Evolutionary conservation across 2,888 invertebrate genomes (phyloP).

Genomic region (Shargacucullia verbasci): DNA sequence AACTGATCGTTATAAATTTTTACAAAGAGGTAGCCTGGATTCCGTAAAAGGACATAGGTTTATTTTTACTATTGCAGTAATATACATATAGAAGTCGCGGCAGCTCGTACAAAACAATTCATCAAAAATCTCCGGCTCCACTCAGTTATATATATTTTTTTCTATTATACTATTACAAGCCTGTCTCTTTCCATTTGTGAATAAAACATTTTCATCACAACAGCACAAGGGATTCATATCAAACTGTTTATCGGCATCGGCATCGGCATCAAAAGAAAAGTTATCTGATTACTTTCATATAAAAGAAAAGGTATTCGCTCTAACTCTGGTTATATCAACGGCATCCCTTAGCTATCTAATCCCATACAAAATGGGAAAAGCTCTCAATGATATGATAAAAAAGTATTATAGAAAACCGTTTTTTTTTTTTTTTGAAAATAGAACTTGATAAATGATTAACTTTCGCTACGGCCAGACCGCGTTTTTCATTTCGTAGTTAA

Average conservation of each 20-base stretch:
- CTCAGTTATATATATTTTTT: conserved; percentile 1
- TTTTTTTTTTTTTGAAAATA: too few relatives aligned
- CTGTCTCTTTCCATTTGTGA: conserved; percentile 11
- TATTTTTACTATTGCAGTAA: too few relatives aligned
- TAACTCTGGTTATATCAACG: conserved; percentile 7
- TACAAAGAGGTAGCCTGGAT: too few relatives aligned
- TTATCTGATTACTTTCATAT: conserved; percentile 22
- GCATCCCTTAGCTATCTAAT: not conserved
- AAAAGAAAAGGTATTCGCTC: conserved; percentile 15
- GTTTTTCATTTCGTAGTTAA: too few relatives aligned
- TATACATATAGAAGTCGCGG: too few relatives aligned
- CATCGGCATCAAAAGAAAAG: conserved; percentile 18
- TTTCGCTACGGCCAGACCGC: too few relatives aligned
- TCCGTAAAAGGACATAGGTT: too few relatives aligned
- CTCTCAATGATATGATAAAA: not conserved
- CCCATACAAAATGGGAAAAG: too few relatives aligned
- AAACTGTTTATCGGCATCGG: conserved; percentile 13
- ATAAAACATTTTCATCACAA: conserved; percentile 48
- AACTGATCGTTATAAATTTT: too few relatives aligned
- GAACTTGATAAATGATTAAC: too few relatives aligned
- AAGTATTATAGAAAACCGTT: not conserved
- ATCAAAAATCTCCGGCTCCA: too few relatives aligned
- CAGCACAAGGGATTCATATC: conserved; percentile 28
- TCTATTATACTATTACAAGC: conserved; percentile 1
- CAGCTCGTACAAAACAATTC: too few relatives aligned